phyloP scores from a whole-genome alignment of 2,888 invertebrate genomes.

The Eudemis profundana region DNA sequence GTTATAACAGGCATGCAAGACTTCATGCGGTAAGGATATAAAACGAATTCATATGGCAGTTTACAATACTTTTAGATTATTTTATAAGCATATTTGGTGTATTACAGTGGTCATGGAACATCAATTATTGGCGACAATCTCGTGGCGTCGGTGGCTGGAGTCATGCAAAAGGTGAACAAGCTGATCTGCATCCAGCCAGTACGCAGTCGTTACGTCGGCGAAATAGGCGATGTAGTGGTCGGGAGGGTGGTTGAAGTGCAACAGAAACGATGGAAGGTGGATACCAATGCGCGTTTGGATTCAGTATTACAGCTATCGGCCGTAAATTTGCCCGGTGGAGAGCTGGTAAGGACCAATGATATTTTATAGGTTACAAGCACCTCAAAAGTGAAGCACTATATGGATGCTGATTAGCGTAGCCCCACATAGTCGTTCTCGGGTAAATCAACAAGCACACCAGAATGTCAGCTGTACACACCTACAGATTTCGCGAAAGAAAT shows the following conservation, averaged over 20 bases:
- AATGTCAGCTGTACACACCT: too few species aligned
- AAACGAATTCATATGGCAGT: too few species aligned
- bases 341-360: conserved; percentile 87
- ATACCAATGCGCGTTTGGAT: conserved; percentile 95
- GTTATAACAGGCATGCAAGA: conserved; percentile 92
- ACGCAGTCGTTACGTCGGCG: conserved; percentile 95
- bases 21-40: conserved; percentile 90
- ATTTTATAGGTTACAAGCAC: too few species aligned
- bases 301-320: conserved; percentile 95
- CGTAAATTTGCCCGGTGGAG: conserved; percentile 98
- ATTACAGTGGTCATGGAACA: conserved; percentile 96
- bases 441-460: too few species aligned
- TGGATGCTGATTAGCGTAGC: too few species aligned
- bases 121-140: conserved; percentile 93
- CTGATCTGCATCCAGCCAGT: conserved; percentile 96
- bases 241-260: conserved; percentile 97
- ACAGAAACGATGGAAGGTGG: conserved; percentile 97
- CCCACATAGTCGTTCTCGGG: too few species aligned
- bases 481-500: too few species aligned
- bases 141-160: conserved; percentile 97
- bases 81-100: background rate
- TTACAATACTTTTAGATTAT: background rate
- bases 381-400: too few species aligned
- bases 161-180: conserved; percentile 97
- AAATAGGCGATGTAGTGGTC: conserved; percentile 98